Conservation (phyloP, 2,888 invertebrate species). For the Pecten maximus region DNA sequence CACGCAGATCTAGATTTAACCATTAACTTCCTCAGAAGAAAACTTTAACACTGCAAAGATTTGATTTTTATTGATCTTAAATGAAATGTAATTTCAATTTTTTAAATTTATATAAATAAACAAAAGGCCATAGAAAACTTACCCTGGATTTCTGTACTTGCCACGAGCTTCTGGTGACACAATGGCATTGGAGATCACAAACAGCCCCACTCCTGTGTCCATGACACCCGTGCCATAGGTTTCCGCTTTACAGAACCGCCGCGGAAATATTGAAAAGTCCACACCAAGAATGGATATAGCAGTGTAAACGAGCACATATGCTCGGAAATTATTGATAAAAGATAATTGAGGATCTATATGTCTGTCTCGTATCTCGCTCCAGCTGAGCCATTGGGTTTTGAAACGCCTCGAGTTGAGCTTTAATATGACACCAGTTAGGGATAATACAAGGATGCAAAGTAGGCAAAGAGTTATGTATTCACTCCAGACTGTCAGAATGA, state of each 20-base stretch:
- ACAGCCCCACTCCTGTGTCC: constrained; percentile 97
- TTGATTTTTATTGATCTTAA: no score
- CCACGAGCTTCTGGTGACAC: constrained; percentile 78
- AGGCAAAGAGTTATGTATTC: constrained; percentile 53
- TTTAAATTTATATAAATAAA: no score
- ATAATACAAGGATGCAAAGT: constrained; percentile 38
- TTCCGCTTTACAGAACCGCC: constrained; percentile 93
- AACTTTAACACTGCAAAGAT: no score
- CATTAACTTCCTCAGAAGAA: no score
- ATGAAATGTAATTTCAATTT: no score
- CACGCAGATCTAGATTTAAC: no score
- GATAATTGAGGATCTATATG: constrained; percentile 63
- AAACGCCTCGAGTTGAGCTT: constrained; percentile 40
- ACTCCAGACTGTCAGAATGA: constrained; percentile 64
- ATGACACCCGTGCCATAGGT: constrained; percentile 91
- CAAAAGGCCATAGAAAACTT: neutral
- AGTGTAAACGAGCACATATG: constrained; percentile 75
- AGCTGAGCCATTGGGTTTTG: constrained; percentile 11
- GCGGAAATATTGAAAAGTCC: constrained; percentile 94
- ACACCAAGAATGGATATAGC: constrained; percentile 93
- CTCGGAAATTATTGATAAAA: constrained; percentile 76
- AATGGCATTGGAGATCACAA: constrained; percentile 82
- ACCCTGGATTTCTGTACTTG: constrained; percentile 41
- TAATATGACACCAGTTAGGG: constrained; percentile 35
- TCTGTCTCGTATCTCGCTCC: constrained; percentile 44